Evolutionary conservation across 2,113 vertebrate species (phyloP), one percentile per base, ranked within the genome.

Genomic region (Plecturocebus donacophilus): DNA sequence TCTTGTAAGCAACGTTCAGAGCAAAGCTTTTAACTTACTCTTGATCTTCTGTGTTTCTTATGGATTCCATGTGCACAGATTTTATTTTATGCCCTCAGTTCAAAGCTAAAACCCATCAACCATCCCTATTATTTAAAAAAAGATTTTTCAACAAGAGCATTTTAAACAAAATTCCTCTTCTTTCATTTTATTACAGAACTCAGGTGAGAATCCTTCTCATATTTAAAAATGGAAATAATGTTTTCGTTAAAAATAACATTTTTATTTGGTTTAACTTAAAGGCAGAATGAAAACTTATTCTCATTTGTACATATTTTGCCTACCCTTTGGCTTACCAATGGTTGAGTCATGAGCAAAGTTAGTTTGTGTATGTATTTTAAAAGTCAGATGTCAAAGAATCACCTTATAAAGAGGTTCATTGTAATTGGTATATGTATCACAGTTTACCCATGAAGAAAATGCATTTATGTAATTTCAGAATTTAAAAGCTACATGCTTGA

Each of bases 341-440:
- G 90, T 71, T 97, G 96, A 97, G 84, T 97, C 96, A 90, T 93
- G 91, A 96, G 45, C 82, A 94, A 73, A 93, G 68, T 97, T 49
- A 93, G 52, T 97, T 75, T 91, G 71, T 92, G 38, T 87, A n/a
- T 91, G 19, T 89, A 47, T 91, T 97, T 97, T 85, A 92, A 94
- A 96, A 96, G 76, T 81, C 80, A 92, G 70, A 96, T 93, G 87
- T 87, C 87, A 93, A 92, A 64, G 73, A 91, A 81, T 93, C 21
- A 71, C 91, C 49, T 93, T 89, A 38, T n/a, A 54, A 97, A 88
- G 91, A 93, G 54, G 27, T 30, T 38, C 25, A 77, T 96, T 92
- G 85, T 81, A 94, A 47, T 96, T 61, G 52, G 84, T 20, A 58
- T 40, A 49, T 70, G 76, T 84, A 76, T 96, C 88, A 91, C 58